A percentile compares a stretch with the other conserved stretches of the same genome.
Conservation (phyloP, 2,113 vertebrate genomes). For the Tragelaphus scriptus region DNA sequence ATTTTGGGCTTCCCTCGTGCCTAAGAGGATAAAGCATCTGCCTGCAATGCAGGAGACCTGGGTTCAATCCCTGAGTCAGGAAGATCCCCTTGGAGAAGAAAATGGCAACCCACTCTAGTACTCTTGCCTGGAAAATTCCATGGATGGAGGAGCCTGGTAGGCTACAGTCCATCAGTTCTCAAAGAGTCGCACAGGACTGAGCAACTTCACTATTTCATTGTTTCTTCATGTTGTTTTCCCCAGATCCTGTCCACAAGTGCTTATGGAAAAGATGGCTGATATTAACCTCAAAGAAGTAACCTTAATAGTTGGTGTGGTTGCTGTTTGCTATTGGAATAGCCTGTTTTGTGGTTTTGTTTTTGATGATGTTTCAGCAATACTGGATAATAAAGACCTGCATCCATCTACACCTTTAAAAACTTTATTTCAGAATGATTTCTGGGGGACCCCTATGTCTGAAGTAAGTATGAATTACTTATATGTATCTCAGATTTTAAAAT, state of each 20-base stretch:
- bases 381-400: slow-evolving; percentile 98
- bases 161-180: background rate
- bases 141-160: background rate
- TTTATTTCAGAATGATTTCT: slow-evolving; percentile 98
- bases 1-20: background rate
- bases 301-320: slow-evolving; percentile 89
- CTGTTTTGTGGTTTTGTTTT: slow-evolving; percentile 97
- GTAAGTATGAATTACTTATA: slow-evolving; percentile 74
- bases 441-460: slow-evolving; percentile 99
- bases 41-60: background rate
- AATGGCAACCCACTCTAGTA: background rate
- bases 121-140: background rate
- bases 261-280: slow-evolving; percentile 87
- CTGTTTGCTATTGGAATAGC: slow-evolving; percentile 97
- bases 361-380: slow-evolving; percentile 97
- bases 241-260: slow-evolving; percentile 77
- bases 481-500: slow-evolving; percentile 17
- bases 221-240: background rate
- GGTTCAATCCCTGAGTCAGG: background rate
- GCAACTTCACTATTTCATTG: background rate
- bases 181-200: background rate
- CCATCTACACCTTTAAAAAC: slow-evolving; percentile 93
- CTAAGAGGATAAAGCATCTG: background rate
- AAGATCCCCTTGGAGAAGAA: background rate
- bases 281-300: slow-evolving; percentile 90